Base-by-base conservation (phyloP, 2,797 vertebrate species). In the Xiphophorus birchmanni region DNA sequence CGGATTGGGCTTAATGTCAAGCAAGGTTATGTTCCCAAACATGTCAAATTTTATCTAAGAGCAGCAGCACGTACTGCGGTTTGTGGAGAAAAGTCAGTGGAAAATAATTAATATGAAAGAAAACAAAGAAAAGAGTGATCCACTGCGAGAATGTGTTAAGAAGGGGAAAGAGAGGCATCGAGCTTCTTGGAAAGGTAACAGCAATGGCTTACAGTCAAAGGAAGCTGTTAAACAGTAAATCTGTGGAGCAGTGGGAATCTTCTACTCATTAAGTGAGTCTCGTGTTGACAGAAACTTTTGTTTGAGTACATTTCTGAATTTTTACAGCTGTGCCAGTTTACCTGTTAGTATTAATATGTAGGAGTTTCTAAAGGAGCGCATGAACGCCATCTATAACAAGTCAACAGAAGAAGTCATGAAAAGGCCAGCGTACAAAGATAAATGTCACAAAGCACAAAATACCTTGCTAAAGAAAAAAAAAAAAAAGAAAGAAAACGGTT, bases 81-180 rank as follows among this genome's bases (percentile, higher is more conserved):
- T 87, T 84, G 47, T 2, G 10, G 9, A 85, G 56, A 79, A 86
- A 86, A 78, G 9, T 44, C 60, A 79, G 71, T 58, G 11, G 88
- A 80, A 90, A 93, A 94, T 94, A 77, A 94, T 92, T 93, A 81
- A 92, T 88, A 79, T 37, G 32, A 90, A 92, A 90, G 80, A 90
- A 91, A 94, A 93, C 84, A 8, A 1, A 11, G 58, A 23, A 73
- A 74, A 80, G 4, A 78, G 75, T 82, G 85, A 89, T 82, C 75
- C 10, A 56, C 60, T 42, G 52, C 79, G 56, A 63, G 4, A 48
- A 32, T 18, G 56, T 63, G 76, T 81, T 80, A 52, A 86, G 15
- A 9, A 63, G 75, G 75, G 76, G 58, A 76, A 76, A 71, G 35
- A 35, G 79, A 74, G 44, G 63, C 81, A 80, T 79, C 50, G 44